Base-by-base conservation (phyloP, 2,888 invertebrate species). In the Ornithoptera priamus region DNA sequence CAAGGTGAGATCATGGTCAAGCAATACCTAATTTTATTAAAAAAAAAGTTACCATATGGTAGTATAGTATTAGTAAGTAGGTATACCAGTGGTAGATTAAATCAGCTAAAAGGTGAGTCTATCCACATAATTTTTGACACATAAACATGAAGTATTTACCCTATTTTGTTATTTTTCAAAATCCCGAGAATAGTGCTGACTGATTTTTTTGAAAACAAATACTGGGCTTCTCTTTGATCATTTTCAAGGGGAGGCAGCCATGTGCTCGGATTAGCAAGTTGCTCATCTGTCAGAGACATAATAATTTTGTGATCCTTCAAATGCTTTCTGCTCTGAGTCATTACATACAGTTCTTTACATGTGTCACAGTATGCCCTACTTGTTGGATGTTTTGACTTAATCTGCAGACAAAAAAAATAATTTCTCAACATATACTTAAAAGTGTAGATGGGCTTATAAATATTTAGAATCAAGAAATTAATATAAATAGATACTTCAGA, bases 151-250 rank as follows among this genome's bases (percentile, higher is more conserved):
- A 46, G 39, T 56, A 36, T 58, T 62, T 82, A 95, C 95, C 86
- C 93, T 36, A 95, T 94, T 70, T 93, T 92, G 74, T 95, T 92
- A 72, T 93, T 88, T 42, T 87, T 83, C 36, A 96, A 88, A 75
- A 95, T 94, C 24, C 94, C 91, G 17, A 94, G 81, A 20, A 97
- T 93, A 73, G 96, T 95, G 17, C 92, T 79, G 6, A 95, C 93
- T 39, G 96, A 93, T 72, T 94, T 93, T 73, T 94, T 92, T 2
- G 96, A 94, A 85, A 98, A 98, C 76, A 97, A 94, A 85, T 96
- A 98, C 85, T 98, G 98, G 0, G 98, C 98, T 87, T 97, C 97
- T 36, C 95, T 95, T 75, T 96, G 96, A 65, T 96, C 94, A 86
- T 96, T 94, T 62, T 95, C 94, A 18, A 96, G 80, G 0, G 97